Evolutionary conservation across 2,797 vertebrate genomes (phyloP).

Genomic region (Sebastes baramenuke): DNA sequence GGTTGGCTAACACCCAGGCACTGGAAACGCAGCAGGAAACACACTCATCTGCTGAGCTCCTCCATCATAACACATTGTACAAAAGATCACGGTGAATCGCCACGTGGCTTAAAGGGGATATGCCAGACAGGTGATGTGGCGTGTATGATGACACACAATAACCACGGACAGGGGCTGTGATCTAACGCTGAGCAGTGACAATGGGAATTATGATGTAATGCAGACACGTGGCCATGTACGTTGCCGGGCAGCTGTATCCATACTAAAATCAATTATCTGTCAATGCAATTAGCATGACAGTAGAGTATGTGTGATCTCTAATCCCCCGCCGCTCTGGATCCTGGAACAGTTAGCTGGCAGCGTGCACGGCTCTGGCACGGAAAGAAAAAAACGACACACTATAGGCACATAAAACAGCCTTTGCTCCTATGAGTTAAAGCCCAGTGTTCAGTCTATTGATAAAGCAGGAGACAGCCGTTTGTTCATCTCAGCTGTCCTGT

Average conservation of each 20-base stretch:
- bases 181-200: slow-evolving; percentile 3
- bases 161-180: not conserved
- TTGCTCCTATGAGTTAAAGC: not conserved
- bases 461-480: not conserved
- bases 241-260: slow-evolving; percentile 43
- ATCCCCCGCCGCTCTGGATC: not conserved
- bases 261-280: slow-evolving; percentile 74
- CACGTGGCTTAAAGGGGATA: not conserved
- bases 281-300: slow-evolving; percentile 75
- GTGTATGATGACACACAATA: not conserved
- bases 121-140: not conserved
- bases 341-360: slow-evolving; percentile 9
- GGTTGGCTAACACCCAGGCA: slow-evolving; percentile 60
- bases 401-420: not conserved
- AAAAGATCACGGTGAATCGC: slow-evolving; percentile 19
- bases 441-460: not conserved
- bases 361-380: not conserved
- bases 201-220: slow-evolving; percentile 41
- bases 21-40: slow-evolving; percentile 51
- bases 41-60: slow-evolving; percentile 39
- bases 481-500: slow-evolving; percentile 8
- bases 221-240: slow-evolving; percentile 2
- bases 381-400: not conserved
- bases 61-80: slow-evolving; percentile 17
- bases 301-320: slow-evolving; percentile 33